phyloP scores from a whole-genome alignment of 1,140 invertebrate species.

The Arctopsyche grandis region DNA sequence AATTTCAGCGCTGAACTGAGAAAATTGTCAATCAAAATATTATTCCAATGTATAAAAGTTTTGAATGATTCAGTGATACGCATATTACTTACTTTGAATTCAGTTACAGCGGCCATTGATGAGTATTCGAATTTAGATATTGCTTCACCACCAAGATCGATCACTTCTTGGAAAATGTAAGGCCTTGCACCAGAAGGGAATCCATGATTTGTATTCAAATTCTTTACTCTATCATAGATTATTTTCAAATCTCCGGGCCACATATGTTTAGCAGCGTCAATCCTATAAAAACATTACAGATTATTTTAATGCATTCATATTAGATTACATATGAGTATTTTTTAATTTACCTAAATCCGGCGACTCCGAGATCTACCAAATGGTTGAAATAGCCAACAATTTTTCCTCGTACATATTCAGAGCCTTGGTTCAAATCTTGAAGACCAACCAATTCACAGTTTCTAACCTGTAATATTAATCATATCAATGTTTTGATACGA shows the following conservation, averaged over 20 bases:
- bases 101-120: constrained; percentile 74
- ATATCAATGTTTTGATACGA: background rate
- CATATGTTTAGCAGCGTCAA: constrained; percentile 85
- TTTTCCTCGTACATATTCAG: constrained; percentile 73
- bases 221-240: constrained; percentile 71
- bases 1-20: constrained; percentile 62
- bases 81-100: constrained; percentile 67
- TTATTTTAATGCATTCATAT: background rate
- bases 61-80: background rate
- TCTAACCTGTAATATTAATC: too few species aligned
- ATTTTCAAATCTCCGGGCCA: constrained; percentile 76
- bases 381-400: constrained; percentile 77
- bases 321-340: too few species aligned
- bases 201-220: constrained; percentile 70
- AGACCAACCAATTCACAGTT: constrained; percentile 80
- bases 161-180: constrained; percentile 84
- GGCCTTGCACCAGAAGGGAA: constrained; percentile 70
- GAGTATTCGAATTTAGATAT: constrained; percentile 74
- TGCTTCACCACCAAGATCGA: constrained; percentile 78
- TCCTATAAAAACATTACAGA: constrained; percentile 59
- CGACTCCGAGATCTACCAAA: constrained; percentile 80
- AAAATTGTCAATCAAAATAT: background rate
- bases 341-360: constrained; percentile 82
- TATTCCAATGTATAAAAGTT: background rate
- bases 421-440: constrained; percentile 76